Percentiles rank a stretch among this genome's conserved stretches.
Conservation (phyloP, 2,113 vertebrate species). For the Paraplagusia blochii region DNA sequence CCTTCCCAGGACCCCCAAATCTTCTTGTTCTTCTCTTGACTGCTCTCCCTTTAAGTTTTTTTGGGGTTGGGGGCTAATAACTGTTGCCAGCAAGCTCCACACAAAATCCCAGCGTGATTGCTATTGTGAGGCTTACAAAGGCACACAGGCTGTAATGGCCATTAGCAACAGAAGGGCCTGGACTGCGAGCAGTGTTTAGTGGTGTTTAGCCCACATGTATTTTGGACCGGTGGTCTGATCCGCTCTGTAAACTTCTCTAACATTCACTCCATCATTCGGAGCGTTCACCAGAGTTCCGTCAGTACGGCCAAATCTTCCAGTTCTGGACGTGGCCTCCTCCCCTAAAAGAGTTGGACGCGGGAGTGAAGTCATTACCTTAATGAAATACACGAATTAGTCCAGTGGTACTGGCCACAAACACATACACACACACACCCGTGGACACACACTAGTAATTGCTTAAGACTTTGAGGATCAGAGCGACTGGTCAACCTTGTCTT, state of each 20-base stretch:
- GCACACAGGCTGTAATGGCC: conserved; percentile 68
- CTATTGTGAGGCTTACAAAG: conserved; percentile 73
- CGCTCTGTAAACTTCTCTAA: conserved; percentile 10
- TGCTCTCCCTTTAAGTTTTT: conserved; percentile 64
- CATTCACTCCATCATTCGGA: neutral
- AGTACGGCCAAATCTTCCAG: neutral
- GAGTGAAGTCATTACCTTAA: conserved; percentile 13
- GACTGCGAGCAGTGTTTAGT: conserved; percentile 50
- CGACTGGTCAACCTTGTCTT: conserved; percentile 62
- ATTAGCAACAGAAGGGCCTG: conserved; percentile 67
- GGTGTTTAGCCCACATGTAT: conserved; percentile 54
- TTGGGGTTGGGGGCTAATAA: conserved; percentile 62
- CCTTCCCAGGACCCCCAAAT: conserved; percentile 62
- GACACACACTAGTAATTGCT: conserved; percentile 54
- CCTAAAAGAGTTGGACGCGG: neutral
- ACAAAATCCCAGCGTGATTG: conserved; percentile 74
- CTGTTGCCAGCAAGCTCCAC: conserved; percentile 69
- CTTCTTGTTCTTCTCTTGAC: conserved; percentile 72
- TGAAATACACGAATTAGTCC: conserved; percentile 30
- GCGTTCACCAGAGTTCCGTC: neutral
- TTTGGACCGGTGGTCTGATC: conserved; percentile 24
- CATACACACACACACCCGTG: conserved; percentile 25
- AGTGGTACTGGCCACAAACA: conserved; percentile 41
- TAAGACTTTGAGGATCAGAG: conserved; percentile 61
- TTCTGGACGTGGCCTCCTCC: neutral